Percentiles rank a stretch among this genome's conserved stretches.
These are phyloP conservation scores for Sympetrum striolatum DNA, from an alignment of 2,888 invertebrate genomes.

Conservation along the genomic window DNA sequence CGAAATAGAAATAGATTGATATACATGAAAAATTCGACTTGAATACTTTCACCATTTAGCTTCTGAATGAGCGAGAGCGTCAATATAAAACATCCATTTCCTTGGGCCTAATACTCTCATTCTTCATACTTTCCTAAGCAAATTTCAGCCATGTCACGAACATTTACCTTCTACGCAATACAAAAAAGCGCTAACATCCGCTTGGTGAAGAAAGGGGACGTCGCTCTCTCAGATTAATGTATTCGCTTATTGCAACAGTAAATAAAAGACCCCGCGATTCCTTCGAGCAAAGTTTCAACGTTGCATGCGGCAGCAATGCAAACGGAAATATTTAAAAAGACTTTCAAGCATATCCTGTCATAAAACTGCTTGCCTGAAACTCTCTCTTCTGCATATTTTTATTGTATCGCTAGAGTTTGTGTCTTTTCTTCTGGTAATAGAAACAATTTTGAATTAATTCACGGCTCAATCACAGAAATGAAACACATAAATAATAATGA, in stretches of 20 bases:
- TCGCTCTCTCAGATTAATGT: background rate
- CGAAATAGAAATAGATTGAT: background rate
- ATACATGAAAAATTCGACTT: background rate
- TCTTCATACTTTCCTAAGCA: background rate
- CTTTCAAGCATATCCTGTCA: too few relatives aligned
- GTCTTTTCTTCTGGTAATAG: too few relatives aligned
- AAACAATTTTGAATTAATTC: too few relatives aligned
- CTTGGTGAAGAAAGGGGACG: background rate
- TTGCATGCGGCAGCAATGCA: too few relatives aligned
- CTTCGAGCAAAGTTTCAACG: background rate
- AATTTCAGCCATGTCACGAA: background rate
- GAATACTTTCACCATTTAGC: background rate
- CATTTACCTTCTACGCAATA: background rate
- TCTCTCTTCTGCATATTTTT: too few relatives aligned
- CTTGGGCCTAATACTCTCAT: background rate
- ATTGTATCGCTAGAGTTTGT: too few relatives aligned
- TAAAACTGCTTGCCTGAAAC: too few relatives aligned
- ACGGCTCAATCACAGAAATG: too few relatives aligned
- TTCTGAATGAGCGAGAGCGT: background rate
- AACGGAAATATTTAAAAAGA: too few relatives aligned
- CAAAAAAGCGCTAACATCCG: background rate
- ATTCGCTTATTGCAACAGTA: background rate
- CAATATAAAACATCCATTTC: background rate
- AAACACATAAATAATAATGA: too few relatives aligned
- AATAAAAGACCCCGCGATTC: background rate